phyloP scores from a whole-genome alignment of 1,140 invertebrate species.

The Nixonia krombeini region DNA sequence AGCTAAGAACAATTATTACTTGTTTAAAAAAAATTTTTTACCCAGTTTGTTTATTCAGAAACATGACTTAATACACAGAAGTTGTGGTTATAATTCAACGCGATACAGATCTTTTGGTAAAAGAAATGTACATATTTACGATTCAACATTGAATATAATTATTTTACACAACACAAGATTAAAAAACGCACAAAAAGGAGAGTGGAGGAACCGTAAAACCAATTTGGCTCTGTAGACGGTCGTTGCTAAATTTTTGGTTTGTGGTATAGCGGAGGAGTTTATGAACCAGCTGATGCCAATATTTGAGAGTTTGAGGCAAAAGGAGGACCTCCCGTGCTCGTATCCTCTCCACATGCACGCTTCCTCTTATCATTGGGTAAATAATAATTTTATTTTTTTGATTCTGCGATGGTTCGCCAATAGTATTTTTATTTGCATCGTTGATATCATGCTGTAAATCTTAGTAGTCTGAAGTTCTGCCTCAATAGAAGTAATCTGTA shows the following conservation, averaged over 20 bases:
- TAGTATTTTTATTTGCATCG: conserved; percentile 5
- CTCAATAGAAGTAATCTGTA: too few species aligned
- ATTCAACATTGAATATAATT: too few species aligned
- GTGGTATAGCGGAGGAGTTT: conserved; percentile 88
- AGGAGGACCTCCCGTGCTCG: conserved; percentile 88
- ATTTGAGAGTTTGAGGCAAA: conserved; percentile 91
- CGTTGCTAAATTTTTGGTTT: conserved; percentile 65
- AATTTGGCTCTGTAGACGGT: not conserved
- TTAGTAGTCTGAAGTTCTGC: conserved; percentile 3
- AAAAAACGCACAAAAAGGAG: not conserved
- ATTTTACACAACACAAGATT: not conserved
- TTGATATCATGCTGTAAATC: conserved; percentile 12
- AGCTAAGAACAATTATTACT: too few species aligned
- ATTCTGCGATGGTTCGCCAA: conserved; percentile 12
- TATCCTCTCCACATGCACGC: conserved; percentile 85
- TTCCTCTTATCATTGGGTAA: conserved; percentile 81
- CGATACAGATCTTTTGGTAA: too few species aligned
- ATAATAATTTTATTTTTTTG: conserved; percentile 62
- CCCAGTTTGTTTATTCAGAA: too few species aligned
- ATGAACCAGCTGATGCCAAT: conserved; percentile 93
- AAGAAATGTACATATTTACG: too few species aligned
- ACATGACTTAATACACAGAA: too few species aligned
- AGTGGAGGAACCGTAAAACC: not conserved
- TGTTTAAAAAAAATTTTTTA: too few species aligned
- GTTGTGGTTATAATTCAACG: too few species aligned